Evolutionary conservation across 2,797 vertebrate species (phyloP), one percentile per base, ranked within the genome.

Genomic region (Typhlichthys subterraneus): DNA sequence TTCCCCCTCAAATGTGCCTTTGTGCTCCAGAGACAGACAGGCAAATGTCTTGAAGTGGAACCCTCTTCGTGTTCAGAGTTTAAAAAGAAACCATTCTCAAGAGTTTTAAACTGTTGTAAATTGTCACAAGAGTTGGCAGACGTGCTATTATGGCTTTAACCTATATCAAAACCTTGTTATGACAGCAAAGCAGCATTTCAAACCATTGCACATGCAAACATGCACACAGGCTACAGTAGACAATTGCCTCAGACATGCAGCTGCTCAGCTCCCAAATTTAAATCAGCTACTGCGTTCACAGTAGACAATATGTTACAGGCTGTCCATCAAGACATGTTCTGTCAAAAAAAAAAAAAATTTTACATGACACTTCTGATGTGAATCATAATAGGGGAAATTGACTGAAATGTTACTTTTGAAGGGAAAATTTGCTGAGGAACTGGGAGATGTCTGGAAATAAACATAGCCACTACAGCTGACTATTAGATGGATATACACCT

Each of bases 231-330:
- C 3, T 29, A 29, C 0, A 29, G 23, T 29, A 29, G 23, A 29
- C 42, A 55, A 62, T 54, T 12, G 53, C 53, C 57, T 81, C 23
- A 76, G 61, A 83, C 42, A 59, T 57, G 70, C 69, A 66, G 61
- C 69, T 29, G 78, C 69, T 81, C 15, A 17, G 15, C 73, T 69
- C 69, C 84, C 83, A 29, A 1, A 29, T 29, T 4, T 29, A 29
- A 74, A 66, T 75, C 66, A 51, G 65, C 64, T 48, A 45, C 83
- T 80, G 67, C 75, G 64, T 81, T 85, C 86, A 73, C 79, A 85
- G 82, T 83, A 87, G 88, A 90, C 88, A 72, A 89, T 83, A 89
- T 91, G 89, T 89, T 84, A 77, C 76, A 79, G 79, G 76, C 85
- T 86, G 88, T 90, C 90, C 89, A 67, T 89, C 83, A 83, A 83